Conservation (phyloP, 2,113 vertebrate species). For the Rhagologus leucostigma region DNA sequence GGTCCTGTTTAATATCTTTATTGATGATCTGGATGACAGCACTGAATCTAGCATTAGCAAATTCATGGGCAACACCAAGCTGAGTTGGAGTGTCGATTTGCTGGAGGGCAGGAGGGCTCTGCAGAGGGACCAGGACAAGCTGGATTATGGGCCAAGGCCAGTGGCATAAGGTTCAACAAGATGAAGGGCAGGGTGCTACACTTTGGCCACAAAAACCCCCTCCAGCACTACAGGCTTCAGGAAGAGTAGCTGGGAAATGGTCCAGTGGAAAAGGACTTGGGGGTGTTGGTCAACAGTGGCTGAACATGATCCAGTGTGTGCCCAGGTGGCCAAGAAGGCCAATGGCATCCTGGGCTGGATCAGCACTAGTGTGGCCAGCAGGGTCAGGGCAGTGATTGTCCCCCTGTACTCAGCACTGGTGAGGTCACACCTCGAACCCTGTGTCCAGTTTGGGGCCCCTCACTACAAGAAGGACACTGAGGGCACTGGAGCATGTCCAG, state of each 20-base stretch:
- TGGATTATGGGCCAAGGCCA: neutral
- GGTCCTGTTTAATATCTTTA: neutral
- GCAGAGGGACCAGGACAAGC: neutral
- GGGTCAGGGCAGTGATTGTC: rapidly evolving
- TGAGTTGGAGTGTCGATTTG: rapidly evolving
- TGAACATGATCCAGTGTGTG: neutral
- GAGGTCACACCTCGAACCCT: rapidly evolving
- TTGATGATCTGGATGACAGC: neutral
- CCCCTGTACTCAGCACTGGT: rapidly evolving
- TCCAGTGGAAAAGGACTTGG: neutral
- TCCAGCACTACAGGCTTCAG: neutral
- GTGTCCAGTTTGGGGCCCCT: neutral
- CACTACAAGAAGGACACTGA: neutral
- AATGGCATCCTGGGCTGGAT: neutral
- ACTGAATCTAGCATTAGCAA: neutral
- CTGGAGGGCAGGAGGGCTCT: neutral
- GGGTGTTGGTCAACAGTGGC: rapidly evolving
- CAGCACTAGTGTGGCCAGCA: neutral
- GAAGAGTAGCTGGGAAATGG: neutral
- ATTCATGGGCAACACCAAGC: neutral
- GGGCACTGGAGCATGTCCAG: rapidly evolving
- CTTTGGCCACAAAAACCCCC: neutral
- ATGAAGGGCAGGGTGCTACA: neutral
- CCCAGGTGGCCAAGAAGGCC: neutral
- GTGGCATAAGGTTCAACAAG: neutral